These are phyloP conservation scores for Tipula helvola DNA, from an alignment of 2,888 invertebrate genomes.

Conservation along the genomic window DNA sequence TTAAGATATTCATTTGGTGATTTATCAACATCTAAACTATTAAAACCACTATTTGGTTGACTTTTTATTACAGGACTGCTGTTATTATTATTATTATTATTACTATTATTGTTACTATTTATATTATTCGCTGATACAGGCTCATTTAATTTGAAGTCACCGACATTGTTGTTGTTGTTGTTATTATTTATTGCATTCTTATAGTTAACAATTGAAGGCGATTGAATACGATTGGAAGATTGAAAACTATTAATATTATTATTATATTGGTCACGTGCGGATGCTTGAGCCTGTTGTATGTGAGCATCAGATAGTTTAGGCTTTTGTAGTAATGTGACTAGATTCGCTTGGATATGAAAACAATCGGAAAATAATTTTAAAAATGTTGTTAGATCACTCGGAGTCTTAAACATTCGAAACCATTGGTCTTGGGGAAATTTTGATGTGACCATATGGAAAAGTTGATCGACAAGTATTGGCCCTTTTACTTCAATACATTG, in stretches of 20 bases:
- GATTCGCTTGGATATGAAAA: constrained; percentile 86
- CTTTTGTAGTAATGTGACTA: constrained; percentile 70
- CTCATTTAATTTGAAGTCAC: constrained; percentile 34
- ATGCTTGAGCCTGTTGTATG: constrained; percentile 34
- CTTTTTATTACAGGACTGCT: constrained; percentile 19
- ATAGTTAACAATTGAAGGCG: constrained; percentile 14
- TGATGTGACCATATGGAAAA: constrained; percentile 68
- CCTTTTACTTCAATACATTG: constrained; percentile 71
- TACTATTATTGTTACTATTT: constrained; percentile 9
- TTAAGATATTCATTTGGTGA: constrained; percentile 28
- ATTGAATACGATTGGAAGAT: constrained; percentile 14
- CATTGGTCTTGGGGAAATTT: constrained; percentile 66
- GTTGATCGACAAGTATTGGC: constrained; percentile 73
- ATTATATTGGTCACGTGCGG: constrained; percentile 33
- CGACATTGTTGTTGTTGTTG: constrained; percentile 20
- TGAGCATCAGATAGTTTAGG: constrained; percentile 52
- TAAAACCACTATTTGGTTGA: constrained; percentile 34
- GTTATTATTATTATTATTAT: background rate
- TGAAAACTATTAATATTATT: constrained; percentile 17
- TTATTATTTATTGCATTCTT: constrained; percentile 16
- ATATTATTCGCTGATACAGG: constrained; percentile 26
- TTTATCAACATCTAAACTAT: constrained; percentile 26
- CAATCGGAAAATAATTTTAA: constrained; percentile 87
- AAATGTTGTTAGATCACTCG: constrained; percentile 80
- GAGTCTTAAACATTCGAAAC: constrained; percentile 81